These are phyloP conservation scores for Probosciger aterrimus DNA, from an alignment of 2,113 vertebrate genomes.

Conservation along the genomic window DNA sequence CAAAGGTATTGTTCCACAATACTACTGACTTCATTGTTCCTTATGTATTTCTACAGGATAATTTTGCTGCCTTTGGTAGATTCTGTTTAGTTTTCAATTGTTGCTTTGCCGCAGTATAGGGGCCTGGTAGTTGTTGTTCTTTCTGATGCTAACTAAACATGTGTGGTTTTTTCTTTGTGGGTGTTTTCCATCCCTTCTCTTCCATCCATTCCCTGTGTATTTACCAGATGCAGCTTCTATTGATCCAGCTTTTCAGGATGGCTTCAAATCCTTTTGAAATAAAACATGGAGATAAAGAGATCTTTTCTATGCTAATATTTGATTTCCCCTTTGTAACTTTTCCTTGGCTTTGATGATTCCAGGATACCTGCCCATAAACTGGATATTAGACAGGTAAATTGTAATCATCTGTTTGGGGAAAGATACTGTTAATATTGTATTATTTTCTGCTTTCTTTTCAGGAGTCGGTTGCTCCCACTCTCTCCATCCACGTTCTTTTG, in stretches of 20 bases:
- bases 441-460: neutral
- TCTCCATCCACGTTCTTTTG: neutral
- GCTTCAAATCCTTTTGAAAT: neutral
- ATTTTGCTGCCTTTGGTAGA: neutral
- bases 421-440: neutral
- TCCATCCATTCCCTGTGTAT: neutral
- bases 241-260: neutral
- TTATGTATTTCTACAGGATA: neutral
- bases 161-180: neutral
- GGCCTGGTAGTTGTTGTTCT: neutral
- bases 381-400: neutral
- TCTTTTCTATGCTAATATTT: neutral
- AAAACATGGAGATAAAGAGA: neutral
- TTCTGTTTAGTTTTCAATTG: neutral
- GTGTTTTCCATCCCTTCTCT: neutral
- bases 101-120: neutral
- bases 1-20: neutral
- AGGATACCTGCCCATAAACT: neutral
- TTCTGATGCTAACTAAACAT: neutral
- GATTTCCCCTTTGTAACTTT: neutral
- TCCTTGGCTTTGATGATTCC: neutral
- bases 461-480: neutral
- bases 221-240: neutral
- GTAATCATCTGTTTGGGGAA: neutral
- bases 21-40: neutral